A percentile compares a stretch with the other conserved stretches of the same genome.
These are phyloP conservation scores for Ectobius pallidus DNA, from an alignment of 2,888 invertebrate species.

Conservation along the genomic window DNA sequence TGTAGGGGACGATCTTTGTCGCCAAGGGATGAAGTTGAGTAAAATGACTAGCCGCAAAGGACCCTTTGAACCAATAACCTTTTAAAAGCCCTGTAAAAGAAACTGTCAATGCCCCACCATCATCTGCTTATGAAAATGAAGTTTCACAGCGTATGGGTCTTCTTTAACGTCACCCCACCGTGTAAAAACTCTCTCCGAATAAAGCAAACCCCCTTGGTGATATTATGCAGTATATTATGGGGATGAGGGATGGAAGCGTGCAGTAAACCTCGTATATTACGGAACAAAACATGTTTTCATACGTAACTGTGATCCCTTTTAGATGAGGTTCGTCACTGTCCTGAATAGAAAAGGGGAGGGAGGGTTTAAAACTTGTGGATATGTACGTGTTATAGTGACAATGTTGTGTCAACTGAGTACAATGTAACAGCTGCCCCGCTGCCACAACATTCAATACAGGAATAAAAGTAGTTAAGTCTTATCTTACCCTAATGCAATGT, in stretches of 20 bases:
- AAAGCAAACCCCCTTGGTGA: background rate
- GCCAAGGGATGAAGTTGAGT: too few species aligned
- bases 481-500: too few species aligned
- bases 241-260: too few species aligned
- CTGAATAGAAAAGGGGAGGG: background rate
- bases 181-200: background rate
- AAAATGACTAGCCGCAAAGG: too few species aligned
- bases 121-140: conserved; percentile 7
- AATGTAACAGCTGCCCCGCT: background rate
- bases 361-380: background rate
- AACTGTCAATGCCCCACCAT: background rate
- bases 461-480: too few species aligned
- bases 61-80: too few species aligned
- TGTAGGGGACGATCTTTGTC: too few species aligned
- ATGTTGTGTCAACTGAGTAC: background rate
- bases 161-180: background rate
- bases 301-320: conserved; percentile 4
- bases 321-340: background rate
- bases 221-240: background rate
- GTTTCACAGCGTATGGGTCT: background rate
- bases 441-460: too few species aligned
- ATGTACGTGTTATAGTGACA: background rate
- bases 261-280: background rate
- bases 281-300: conserved; percentile 8
- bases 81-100: too few species aligned